Evolutionary conservation across 2,113 vertebrate genomes (phyloP).

Genomic region (Piprites chloris): DNA sequence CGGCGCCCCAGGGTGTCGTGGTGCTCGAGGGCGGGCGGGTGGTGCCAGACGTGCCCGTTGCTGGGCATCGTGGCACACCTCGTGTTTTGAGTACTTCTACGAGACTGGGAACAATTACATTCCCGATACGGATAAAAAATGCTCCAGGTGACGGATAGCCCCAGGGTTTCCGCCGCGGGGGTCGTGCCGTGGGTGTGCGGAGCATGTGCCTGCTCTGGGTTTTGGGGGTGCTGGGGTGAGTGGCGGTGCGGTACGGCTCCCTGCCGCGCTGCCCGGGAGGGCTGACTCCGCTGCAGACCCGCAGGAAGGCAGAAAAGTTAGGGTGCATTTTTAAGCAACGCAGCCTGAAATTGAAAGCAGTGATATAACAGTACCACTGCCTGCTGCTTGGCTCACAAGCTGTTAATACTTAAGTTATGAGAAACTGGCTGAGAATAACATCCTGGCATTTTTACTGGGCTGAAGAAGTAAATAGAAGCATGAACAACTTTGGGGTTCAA

Average conservation of each 20-base stretch:
- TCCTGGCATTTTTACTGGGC: not conserved
- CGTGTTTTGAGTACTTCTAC: not conserved
- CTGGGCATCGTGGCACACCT: not conserved
- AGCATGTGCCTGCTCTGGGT: not conserved
- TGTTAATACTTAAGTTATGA: not conserved
- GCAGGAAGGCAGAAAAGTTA: not conserved
- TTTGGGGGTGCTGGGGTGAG: not conserved
- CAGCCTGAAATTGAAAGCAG: slow-evolving; percentile 8
- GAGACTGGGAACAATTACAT: not conserved
- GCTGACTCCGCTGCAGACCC: not conserved
- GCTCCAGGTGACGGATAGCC: not conserved
- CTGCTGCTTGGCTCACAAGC: not conserved
- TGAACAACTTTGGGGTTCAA: not conserved
- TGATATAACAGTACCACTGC: not conserved
- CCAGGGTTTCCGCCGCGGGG: not conserved
- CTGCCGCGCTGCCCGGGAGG: not conserved
- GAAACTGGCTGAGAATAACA: not conserved
- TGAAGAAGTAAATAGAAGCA: not conserved
- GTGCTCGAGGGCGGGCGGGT: not conserved
- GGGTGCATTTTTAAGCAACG: not conserved
- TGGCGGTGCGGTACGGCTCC: not conserved
- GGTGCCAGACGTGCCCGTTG: not conserved
- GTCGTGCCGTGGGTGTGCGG: not conserved
- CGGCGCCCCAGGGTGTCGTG: not conserved
- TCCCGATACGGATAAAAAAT: not conserved